phyloP scores from a whole-genome alignment of 2,888 invertebrate genomes.

The Hirtodrosophila duncani region DNA sequence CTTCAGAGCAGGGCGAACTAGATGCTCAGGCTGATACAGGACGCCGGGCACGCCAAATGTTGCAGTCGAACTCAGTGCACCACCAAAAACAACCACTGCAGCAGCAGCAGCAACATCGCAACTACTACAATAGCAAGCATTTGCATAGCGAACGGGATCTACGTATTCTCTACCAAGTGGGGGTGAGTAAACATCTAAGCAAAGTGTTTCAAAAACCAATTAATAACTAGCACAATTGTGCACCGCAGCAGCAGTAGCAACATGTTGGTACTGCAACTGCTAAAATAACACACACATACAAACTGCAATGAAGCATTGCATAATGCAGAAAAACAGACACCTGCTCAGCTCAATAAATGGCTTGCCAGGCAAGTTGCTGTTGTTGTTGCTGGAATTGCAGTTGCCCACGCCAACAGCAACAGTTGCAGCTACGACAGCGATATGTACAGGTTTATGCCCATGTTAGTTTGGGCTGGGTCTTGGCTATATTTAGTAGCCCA shows the following conservation, averaged over 20 bases:
- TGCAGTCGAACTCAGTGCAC: slow-evolving; percentile 74
- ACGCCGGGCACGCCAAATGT: slow-evolving; percentile 79
- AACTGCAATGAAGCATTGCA: slow-evolving; percentile 36
- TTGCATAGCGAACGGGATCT: slow-evolving; percentile 57
- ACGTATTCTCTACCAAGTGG: slow-evolving; percentile 84
- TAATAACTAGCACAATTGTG: too few species aligned
- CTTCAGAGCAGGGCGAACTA: slow-evolving; percentile 27
- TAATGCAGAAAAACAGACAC: slow-evolving; percentile 40
- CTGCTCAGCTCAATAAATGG: slow-evolving; percentile 40
- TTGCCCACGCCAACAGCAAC: slow-evolving; percentile 55
- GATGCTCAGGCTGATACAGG: slow-evolving; percentile 56
- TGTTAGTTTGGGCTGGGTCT: slow-evolving; percentile 28
- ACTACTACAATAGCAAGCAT: slow-evolving; percentile 26
- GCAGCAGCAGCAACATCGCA: slow-evolving; percentile 32
- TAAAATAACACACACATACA: slow-evolving; percentile 24
- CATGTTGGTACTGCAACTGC: slow-evolving; percentile 31
- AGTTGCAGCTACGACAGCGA: slow-evolving; percentile 14
- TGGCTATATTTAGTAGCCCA: slow-evolving; percentile 63
- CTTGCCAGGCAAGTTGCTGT: slow-evolving; percentile 14
- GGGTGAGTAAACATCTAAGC: slow-evolving; percentile 71
- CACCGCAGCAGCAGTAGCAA: too few species aligned
- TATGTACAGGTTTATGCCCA: slow-evolving; percentile 26
- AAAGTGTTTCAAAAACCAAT: too few species aligned
- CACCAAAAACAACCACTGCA: slow-evolving; percentile 34
- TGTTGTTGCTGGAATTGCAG: slow-evolving; percentile 37